These are phyloP conservation scores for Spermophilus dauricus DNA, from an alignment of 2,113 vertebrate genomes.

Conservation along the genomic window DNA sequence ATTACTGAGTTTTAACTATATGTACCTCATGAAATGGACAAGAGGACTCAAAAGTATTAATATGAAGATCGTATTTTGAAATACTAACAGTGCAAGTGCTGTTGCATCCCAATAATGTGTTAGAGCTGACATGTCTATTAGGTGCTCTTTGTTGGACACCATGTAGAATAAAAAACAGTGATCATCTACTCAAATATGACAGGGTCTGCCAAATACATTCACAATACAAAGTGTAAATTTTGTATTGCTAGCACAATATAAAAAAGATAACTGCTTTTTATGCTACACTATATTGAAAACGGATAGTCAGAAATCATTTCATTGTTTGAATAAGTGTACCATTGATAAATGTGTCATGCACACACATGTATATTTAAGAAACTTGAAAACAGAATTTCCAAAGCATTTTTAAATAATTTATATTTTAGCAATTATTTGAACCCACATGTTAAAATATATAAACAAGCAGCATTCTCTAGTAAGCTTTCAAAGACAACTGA, in stretches of 20 bases:
- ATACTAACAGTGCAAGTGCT: background rate
- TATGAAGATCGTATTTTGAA: background rate
- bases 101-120: background rate
- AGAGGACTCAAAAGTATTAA: background rate
- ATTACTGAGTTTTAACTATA: background rate
- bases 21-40: background rate
- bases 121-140: background rate
- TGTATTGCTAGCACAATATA: background rate
- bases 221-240: background rate
- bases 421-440: background rate
- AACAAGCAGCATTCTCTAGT: background rate
- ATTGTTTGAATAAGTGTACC: background rate
- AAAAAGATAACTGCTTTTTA: conserved; percentile 26
- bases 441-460: conserved; percentile 33
- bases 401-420: background rate
- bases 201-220: background rate
- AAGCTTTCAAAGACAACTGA: background rate
- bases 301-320: background rate
- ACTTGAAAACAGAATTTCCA: background rate
- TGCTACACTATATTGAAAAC: background rate
- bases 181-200: background rate
- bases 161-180: background rate
- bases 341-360: background rate
- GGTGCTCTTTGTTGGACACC: background rate
- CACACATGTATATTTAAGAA: background rate